Conservation (phyloP, 2,113 vertebrate genomes). For the Hyperopisus bebe region DNA sequence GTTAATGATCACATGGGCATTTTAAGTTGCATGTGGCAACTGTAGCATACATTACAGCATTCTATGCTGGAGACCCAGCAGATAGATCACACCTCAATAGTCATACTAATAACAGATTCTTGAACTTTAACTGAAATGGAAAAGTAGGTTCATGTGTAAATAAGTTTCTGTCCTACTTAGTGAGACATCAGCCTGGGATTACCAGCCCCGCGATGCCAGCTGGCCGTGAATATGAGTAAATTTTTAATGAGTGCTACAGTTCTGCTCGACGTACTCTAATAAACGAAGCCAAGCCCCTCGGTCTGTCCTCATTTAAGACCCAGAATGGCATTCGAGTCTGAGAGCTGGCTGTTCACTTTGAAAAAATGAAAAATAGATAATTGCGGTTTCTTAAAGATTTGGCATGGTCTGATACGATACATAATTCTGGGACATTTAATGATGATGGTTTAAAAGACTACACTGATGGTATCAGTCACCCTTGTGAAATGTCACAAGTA, state of each 20-base stretch:
- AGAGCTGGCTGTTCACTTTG: not conserved
- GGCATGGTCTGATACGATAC: not conserved
- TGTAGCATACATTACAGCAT: not conserved
- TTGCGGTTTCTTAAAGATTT: not conserved
- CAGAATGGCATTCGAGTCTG: not conserved
- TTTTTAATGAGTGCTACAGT: not conserved
- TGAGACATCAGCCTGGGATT: not conserved
- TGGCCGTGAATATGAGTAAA: constrained; percentile 2
- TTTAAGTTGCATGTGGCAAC: not conserved
- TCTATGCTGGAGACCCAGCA: not conserved
- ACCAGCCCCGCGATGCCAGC: not conserved
- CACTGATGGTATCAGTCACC: not conserved
- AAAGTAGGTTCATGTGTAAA: not conserved
- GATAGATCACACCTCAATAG: not conserved
- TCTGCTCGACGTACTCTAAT: not conserved
- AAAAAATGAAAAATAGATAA: not conserved
- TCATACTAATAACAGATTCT: not conserved
- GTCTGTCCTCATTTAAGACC: not conserved
- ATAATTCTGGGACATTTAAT: not conserved
- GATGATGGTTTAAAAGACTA: not conserved
- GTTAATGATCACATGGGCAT: not conserved
- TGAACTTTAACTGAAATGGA: not conserved
- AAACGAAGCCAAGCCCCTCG: not conserved
- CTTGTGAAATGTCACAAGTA: not conserved
- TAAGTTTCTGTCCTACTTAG: constrained; percentile 8